Evolutionary conservation across 2,797 vertebrate genomes (phyloP), one percentile per base, ranked within the genome.

Genomic region (Ibycter americanus): DNA sequence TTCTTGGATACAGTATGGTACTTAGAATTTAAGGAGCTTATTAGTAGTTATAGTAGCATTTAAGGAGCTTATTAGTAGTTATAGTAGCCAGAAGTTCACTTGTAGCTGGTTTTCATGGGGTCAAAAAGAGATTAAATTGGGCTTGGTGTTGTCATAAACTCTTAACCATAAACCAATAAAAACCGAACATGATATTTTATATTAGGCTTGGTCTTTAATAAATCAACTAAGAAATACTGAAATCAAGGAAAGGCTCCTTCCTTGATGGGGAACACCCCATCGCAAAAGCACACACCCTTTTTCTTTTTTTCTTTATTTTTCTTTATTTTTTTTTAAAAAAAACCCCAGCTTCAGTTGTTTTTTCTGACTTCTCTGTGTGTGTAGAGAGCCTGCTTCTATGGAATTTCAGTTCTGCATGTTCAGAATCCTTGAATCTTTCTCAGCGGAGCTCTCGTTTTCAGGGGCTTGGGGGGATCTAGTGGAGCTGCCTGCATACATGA

Each of bases 151-250:
- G 68, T 78, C 63, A 49, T 87, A 89, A 86, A 65, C 59, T 82
- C 84, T 63, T 89, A 85, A 83, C 29, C 36, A 47, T 83, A 76
- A 91, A 82, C 70, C 34, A 86, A 11, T 83, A 74, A 93, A 94
- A 91, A 4, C 29, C 8, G 4, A 61, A 65, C 17, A 15, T 54
- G 0, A 8, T 91, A 20, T 77, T 93, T 82, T 82, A 42, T 87
- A 26, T 62, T 70, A 47, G 66, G 17, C 44, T 68, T 73, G 63
- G 25, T 83, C 55, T 94, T 82, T 72, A n/a, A 87, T 72, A 82
- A 62, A 66, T 83, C 58, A 66, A 4, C 31, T 44, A 78, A 84
- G 34, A 76, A 85, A 49, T 79, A 77, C 27, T 83, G 81, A 85
- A 89, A 42, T 93, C 15, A 34, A 83, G 31, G 32, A 79, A 73